Percentiles rank a stretch among this genome's conserved stretches.
phyloP scores from a whole-genome alignment of 2,888 invertebrate genomes.

The Empis livida region DNA sequence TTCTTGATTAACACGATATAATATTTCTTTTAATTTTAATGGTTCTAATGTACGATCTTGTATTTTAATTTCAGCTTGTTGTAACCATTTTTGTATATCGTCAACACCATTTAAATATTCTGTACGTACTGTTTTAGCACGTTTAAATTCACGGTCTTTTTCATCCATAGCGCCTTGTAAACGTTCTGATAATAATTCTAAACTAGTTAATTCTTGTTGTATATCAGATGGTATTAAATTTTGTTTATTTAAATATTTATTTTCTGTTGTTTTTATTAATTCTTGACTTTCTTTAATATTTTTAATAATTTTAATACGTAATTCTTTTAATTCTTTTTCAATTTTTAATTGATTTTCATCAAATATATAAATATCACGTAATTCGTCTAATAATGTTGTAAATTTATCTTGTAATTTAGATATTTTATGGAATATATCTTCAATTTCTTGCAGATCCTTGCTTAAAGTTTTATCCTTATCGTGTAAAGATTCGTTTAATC shows the following conservation, averaged over 20 bases:
- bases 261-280: conserved; percentile 46
- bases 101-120: conserved; percentile 72
- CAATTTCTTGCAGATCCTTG: conserved; percentile 64
- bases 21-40: conserved; percentile 57
- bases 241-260: conserved; percentile 47
- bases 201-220: conserved; percentile 62
- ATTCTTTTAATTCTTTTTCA: conserved; percentile 44
- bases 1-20: conserved; percentile 65
- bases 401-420: conserved; percentile 54
- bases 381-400: conserved; percentile 50
- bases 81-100: conserved; percentile 70
- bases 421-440: conserved; percentile 56
- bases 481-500: conserved; percentile 68
- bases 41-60: conserved; percentile 71
- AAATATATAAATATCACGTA: conserved; percentile 62
- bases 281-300: conserved; percentile 44
- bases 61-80: conserved; percentile 68
- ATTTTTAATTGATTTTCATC: conserved; percentile 55
- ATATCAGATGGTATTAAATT: conserved; percentile 61
- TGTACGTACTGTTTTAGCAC: conserved; percentile 66
- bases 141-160: conserved; percentile 74
- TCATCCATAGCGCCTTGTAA: conserved; percentile 72
- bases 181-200: conserved; percentile 71
- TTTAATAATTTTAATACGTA: conserved; percentile 45
- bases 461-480: conserved; percentile 61